Conservation (phyloP, 2,797 vertebrate genomes). For the Nannoperca obscura region DNA sequence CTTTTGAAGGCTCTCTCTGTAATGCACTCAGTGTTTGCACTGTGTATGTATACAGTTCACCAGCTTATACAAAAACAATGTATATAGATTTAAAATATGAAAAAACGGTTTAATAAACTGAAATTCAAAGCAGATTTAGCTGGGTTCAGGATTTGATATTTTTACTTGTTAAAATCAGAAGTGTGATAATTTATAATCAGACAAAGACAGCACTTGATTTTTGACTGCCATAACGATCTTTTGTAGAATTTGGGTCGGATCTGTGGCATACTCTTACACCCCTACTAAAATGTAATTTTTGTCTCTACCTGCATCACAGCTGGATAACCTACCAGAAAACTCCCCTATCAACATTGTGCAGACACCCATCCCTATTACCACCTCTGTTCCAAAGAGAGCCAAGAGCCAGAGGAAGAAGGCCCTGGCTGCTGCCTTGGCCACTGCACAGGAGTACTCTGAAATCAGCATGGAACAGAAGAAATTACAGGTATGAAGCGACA, state of each 20-base stretch:
- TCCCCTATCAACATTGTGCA: slow-evolving; percentile 98
- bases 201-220: too few relatives aligned
- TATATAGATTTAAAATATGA: neutral
- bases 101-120: too few relatives aligned
- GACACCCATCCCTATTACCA: slow-evolving; percentile 98
- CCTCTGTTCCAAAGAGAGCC: slow-evolving; percentile 96
- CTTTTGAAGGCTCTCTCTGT: neutral
- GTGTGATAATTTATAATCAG: too few relatives aligned
- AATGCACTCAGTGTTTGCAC: neutral
- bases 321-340: slow-evolving; percentile 96
- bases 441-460: slow-evolving; percentile 98
- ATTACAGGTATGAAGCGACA: slow-evolving; percentile 87
- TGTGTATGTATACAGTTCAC: neutral
- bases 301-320: slow-evolving; percentile 75
- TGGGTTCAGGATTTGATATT: too few relatives aligned
- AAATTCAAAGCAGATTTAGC: too few relatives aligned
- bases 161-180: too few relatives aligned
- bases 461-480: slow-evolving; percentile 99
- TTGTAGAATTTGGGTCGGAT: neutral
- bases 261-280: neutral
- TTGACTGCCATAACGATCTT: neutral
- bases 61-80: neutral
- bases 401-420: slow-evolving; percentile 99
- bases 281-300: neutral
- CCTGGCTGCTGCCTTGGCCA: slow-evolving; percentile 95